Percentiles rank a stretch among this genome's conserved stretches.
phyloP scores from a whole-genome alignment of 2,888 invertebrate species.

The Parochlus steinenii region DNA sequence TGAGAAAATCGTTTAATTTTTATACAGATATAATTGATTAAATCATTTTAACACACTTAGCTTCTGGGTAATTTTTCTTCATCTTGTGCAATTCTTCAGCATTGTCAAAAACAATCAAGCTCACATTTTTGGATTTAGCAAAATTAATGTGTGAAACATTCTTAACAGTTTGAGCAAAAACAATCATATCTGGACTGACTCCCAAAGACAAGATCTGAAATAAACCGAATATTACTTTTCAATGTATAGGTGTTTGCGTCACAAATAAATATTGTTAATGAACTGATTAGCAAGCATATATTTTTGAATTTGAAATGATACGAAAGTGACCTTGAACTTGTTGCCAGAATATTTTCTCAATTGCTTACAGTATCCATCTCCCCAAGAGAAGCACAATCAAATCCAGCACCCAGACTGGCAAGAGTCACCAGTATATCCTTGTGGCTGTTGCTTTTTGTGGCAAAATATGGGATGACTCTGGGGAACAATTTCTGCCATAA shows the following conservation, averaged over 20 bases:
- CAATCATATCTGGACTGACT: slow-evolving; percentile 28
- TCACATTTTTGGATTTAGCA: slow-evolving; percentile 27
- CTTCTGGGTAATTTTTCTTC: slow-evolving; percentile 5
- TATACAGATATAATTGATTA: no score
- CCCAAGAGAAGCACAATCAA: slow-evolving; percentile 6
- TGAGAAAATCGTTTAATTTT: no score
- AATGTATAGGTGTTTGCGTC: no score
- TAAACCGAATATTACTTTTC: no score
- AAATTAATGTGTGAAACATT: slow-evolving; percentile 30
- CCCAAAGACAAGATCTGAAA: slow-evolving; percentile 28
- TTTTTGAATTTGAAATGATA: not conserved
- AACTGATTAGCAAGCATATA: no score
- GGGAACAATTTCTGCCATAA: slow-evolving; percentile 9
- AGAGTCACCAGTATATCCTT: no score
- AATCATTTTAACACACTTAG: slow-evolving; percentile 4
- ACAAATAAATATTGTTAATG: no score
- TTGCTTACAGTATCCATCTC: slow-evolving; percentile 5
- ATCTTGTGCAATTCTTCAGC: slow-evolving; percentile 32
- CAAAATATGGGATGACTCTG: slow-evolving; percentile 5
- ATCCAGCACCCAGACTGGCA: slow-evolving; percentile 6
- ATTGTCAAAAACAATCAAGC: slow-evolving; percentile 35
- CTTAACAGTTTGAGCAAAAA: slow-evolving; percentile 36
- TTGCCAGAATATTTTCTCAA: no score
- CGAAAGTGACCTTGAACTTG: not conserved
- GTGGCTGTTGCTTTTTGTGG: no score